Evolutionary conservation across 1,140 invertebrate genomes (phyloP).

Genomic region (Drosophila sulfurigaster): DNA sequence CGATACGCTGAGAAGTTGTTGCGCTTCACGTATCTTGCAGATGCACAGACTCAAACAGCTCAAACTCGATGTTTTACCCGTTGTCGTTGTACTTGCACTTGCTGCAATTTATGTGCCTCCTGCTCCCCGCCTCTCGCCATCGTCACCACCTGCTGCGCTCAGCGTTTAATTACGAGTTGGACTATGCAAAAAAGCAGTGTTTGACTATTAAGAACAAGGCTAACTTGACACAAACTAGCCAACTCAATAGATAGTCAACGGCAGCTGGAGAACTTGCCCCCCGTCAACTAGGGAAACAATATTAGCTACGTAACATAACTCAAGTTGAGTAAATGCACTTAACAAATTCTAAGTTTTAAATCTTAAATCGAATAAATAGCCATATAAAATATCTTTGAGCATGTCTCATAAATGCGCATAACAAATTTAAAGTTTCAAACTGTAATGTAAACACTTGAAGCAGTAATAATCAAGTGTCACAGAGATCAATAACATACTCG

Average conservation of each 20-base stretch:
- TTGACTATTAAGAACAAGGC: conserved; percentile 78
- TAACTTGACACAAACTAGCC: conserved; percentile 50
- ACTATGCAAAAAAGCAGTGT: conserved; percentile 62
- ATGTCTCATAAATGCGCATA: no score
- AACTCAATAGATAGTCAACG: conserved; percentile 12
- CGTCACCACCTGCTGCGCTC: background rate
- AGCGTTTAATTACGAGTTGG: conserved; percentile 63
- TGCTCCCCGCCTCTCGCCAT: background rate
- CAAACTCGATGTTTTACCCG: background rate
- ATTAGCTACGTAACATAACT: no score
- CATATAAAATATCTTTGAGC: no score
- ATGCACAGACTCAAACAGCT: conserved; percentile 29
- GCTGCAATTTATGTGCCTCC: conserved; percentile 37
- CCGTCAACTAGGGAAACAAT: background rate
- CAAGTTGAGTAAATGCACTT: no score
- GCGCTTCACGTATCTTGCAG: conserved; percentile 31
- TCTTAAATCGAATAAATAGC: no score
- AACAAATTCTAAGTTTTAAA: no score
- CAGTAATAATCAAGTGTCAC: no score
- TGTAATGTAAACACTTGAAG: no score
- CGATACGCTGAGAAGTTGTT: conserved; percentile 54
- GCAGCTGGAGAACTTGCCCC: conserved; percentile 31
- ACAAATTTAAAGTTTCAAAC: no score
- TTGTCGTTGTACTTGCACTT: conserved; percentile 11
- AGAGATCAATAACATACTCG: no score